Conservation (phyloP, 2,888 invertebrate genomes). For the Athrips mouffetella region DNA sequence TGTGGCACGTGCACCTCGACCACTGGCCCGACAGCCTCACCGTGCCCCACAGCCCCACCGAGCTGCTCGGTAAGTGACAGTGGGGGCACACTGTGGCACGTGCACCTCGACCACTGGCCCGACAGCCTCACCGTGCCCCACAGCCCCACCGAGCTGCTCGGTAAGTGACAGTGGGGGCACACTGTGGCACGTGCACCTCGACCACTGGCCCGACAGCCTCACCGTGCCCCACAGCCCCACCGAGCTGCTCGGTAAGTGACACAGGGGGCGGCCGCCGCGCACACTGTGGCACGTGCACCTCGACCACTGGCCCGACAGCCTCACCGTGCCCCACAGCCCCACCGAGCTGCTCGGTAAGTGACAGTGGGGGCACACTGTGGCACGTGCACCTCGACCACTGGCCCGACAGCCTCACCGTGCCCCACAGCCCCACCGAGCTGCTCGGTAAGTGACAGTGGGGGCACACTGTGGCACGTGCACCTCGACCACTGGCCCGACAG, state of each 20-base stretch:
- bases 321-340: conserved; percentile 74
- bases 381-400: conserved; percentile 90
- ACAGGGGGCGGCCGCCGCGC: too few relatives aligned
- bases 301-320: conserved; percentile 81
- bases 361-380: conserved; percentile 80
- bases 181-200: conserved; percentile 91
- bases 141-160: conserved; percentile 47
- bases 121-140: conserved; percentile 79
- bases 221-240: conserved; percentile 82
- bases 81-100: conserved; percentile 45
- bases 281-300: conserved; percentile 44
- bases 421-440: conserved; percentile 82
- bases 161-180: conserved; percentile 52
- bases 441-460: conserved; percentile 57
- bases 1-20: conserved; percentile 91
- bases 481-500: conserved; percentile 84
- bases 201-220: conserved; percentile 82
- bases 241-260: conserved; percentile 76
- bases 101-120: too few relatives aligned
- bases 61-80: conserved; percentile 76
- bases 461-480: conserved; percentile 89
- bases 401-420: conserved; percentile 80
- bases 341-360: conserved; percentile 41
- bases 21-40: conserved; percentile 82
- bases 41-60: conserved; percentile 81